phyloP scores from a whole-genome alignment of 1,140 invertebrate genomes.

The Heliothis virescens region DNA sequence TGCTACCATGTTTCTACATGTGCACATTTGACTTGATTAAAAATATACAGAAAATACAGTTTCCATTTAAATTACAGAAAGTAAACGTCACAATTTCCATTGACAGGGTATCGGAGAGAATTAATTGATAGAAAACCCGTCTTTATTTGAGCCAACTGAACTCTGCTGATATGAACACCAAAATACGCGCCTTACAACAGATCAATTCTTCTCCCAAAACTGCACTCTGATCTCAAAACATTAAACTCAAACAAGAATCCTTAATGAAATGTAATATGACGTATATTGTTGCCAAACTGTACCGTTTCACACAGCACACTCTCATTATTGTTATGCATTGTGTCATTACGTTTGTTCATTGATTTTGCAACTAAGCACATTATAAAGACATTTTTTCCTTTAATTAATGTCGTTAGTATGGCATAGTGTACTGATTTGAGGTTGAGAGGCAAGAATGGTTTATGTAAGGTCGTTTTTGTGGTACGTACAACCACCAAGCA shows the following conservation, averaged over 20 bases:
- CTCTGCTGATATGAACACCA: no score
- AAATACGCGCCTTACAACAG: neutral
- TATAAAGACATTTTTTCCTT: constrained; percentile 42
- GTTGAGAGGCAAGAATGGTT: neutral
- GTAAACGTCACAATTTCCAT: neutral
- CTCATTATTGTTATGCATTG: constrained; percentile 69
- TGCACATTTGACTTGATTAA: neutral
- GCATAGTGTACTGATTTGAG: constrained; percentile 25
- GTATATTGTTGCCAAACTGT: neutral
- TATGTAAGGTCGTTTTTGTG: constrained; percentile 10
- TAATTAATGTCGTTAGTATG: constrained; percentile 39
- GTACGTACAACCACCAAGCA: no score
- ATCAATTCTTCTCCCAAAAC: neutral
- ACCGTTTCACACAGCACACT: constrained; percentile 55
- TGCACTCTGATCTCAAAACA: neutral
- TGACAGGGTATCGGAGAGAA: neutral
- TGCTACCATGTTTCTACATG: neutral
- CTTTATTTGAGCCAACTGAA: no score
- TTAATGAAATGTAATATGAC: neutral
- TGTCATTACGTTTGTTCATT: constrained; percentile 55
- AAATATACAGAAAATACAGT: neutral
- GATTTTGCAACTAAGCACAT: constrained; percentile 40
- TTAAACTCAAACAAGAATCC: constrained; percentile 8
- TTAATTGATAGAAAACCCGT: no score
- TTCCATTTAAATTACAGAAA: neutral